Evolutionary conservation across 2,797 vertebrate genomes (phyloP), one percentile per base, ranked within the genome.

Genomic region (Urocyon cinereoargenteus): DNA sequence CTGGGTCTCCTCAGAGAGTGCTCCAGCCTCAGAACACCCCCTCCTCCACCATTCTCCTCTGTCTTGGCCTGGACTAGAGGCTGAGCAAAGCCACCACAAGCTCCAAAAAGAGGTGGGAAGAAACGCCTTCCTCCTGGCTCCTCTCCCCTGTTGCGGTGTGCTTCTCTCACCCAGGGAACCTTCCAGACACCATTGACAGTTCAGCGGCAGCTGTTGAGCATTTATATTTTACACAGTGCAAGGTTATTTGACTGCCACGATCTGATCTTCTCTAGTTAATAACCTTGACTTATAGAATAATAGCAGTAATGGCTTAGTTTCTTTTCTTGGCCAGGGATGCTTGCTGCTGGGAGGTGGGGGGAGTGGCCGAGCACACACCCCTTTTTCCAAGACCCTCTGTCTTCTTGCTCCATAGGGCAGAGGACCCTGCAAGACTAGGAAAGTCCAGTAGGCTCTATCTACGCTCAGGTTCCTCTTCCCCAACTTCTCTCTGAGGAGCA

Each of bases 261-360:
- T 0, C 1, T 0, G 24, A 90, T 97, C 97, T 66, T 94, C 70
- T 96, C 94, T 97, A 31, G 94, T 94, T 95, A n/a, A 15, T 61
- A 87, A 93, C 96, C 86, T 94, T 90, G 97, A 98, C 96, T 98
- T 97, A 94, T 16, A 31, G 97, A 75, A 91, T 53, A 36, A n/a
- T 0, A 86, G 77, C 8, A 0, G 72, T 34, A 78, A 86, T 24
- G 2, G 0, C 83, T 98, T 92, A 0, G 92, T 84, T 45, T 79
- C 82, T 94, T 78, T 84, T 81, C 73, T 73, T 90, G 66, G 66
- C 49, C 72, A 22, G 78, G 90, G 55, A 34, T 72, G 73, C 90
- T 78, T 34, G 59, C 87, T 88, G 64, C 73, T 75, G 55, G 64
- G 64, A 45, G 57, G 75, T 40, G 55, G 81, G 6, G 70, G 62